These are phyloP conservation scores for Lasaia peninsularis DNA, from an alignment of 1,140 invertebrate genomes.

Conservation along the genomic window DNA sequence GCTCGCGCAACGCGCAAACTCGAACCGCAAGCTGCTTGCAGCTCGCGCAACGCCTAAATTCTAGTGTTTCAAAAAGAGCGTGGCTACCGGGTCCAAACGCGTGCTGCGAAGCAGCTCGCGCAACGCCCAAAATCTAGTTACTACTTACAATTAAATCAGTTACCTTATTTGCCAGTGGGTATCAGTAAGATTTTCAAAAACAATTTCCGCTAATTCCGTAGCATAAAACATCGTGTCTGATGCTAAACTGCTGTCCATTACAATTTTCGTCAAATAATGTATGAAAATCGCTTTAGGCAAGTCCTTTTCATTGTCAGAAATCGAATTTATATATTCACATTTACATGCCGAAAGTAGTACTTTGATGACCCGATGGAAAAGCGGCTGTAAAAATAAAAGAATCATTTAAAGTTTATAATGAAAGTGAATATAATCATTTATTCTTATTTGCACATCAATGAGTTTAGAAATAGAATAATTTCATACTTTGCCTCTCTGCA, in stretches of 20 bases:
- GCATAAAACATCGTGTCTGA: constrained; percentile 69
- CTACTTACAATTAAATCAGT: background rate
- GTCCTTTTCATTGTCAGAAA: constrained; percentile 49
- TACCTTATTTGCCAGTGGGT: constrained; percentile 74
- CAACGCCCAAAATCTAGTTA: no score
- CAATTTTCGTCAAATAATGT: constrained; percentile 66
- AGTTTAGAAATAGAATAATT: background rate
- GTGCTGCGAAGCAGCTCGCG: no score
- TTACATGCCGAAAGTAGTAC: constrained; percentile 41
- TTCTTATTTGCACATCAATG: background rate
- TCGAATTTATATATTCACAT: constrained; percentile 8
- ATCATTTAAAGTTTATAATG: background rate
- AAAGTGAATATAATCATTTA: background rate
- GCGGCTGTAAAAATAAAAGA: constrained; percentile 46
- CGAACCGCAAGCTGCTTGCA: no score
- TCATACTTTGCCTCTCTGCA: constrained; percentile 68
- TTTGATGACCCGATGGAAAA: constrained; percentile 60
- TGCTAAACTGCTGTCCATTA: constrained; percentile 65
- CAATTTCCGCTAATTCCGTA: constrained; percentile 56
- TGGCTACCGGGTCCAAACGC: no score
- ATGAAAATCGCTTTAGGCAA: constrained; percentile 68
- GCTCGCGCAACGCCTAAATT: no score
- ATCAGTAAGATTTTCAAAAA: constrained; percentile 62
- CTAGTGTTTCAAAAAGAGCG: no score
- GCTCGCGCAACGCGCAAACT: no score